A percentile compares a stretch with the other conserved stretches of the same genome.
Evolutionary conservation across 2,797 vertebrate species (phyloP).

Genomic region (Aphelocoma californica): DNA sequence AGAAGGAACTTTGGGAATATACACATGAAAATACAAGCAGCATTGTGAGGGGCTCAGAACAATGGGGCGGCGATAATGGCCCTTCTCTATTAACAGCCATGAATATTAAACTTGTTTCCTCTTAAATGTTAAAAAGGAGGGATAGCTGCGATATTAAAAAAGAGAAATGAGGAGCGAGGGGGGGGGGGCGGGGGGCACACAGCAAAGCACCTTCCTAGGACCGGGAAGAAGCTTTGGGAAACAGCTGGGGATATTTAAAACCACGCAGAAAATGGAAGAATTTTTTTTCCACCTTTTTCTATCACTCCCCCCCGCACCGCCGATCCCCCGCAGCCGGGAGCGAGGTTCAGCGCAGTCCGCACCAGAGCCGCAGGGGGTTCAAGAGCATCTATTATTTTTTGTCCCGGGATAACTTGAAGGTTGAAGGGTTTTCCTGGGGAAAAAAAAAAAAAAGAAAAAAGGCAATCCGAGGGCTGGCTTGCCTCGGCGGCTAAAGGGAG

Average conservation of each 20-base stretch:
- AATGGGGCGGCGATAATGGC: slow-evolving; percentile 66
- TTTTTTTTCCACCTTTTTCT: background rate
- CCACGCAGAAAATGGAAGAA: background rate
- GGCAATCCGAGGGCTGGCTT: background rate
- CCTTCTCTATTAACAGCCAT: slow-evolving; percentile 73
- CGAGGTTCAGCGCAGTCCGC: background rate
- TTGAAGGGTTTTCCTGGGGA: background rate
- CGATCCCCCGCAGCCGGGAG: background rate
- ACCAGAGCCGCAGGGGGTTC: background rate
- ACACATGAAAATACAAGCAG: slow-evolving; percentile 67
- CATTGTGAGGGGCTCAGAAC: slow-evolving; percentile 61
- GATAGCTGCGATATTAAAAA: slow-evolving; percentile 51
- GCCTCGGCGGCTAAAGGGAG: background rate
- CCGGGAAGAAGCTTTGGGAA: slow-evolving; percentile 20
- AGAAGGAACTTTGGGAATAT: slow-evolving; percentile 65
- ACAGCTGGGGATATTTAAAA: slow-evolving; percentile 50
- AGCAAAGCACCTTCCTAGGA: slow-evolving; percentile 14
- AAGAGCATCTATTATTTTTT: background rate
- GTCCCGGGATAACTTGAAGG: background rate
- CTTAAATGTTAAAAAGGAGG: slow-evolving; percentile 60
- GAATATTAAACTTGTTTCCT: slow-evolving; percentile 74
- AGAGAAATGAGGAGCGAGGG: background rate
- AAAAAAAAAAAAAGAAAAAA: too few species aligned
- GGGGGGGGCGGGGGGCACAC: background rate
- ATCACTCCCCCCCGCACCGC: background rate